Evolutionary conservation across 2,113 vertebrate genomes (phyloP).

Genomic region (Aythya baeri): DNA sequence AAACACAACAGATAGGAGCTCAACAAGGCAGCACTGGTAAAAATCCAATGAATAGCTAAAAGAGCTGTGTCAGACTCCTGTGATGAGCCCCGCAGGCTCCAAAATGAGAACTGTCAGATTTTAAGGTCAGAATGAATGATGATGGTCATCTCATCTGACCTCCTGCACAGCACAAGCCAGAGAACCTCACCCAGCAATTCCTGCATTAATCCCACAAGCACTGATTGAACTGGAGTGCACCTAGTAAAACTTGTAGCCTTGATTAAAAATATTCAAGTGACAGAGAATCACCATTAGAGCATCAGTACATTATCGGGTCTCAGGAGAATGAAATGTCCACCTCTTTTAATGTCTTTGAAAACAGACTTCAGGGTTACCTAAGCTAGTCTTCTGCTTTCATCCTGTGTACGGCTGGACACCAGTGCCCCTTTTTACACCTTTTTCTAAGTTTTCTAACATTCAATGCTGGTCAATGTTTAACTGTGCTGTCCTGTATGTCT

Average conservation of each 20-base stretch:
- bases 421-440: background rate
- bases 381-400: background rate
- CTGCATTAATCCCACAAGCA: background rate
- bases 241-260: background rate
- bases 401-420: background rate
- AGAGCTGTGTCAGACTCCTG: slow-evolving; percentile 41
- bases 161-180: background rate
- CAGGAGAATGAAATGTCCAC: background rate
- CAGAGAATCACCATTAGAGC: background rate
- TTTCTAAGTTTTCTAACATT: background rate
- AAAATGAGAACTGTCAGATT: slow-evolving; percentile 62
- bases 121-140: slow-evolving; percentile 52
- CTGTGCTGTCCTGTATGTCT: background rate
- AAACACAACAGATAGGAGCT: background rate
- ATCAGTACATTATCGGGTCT: background rate
- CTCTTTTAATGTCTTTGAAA: background rate
- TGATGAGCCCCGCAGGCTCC: background rate
- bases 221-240: background rate
- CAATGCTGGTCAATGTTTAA: background rate
- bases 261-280: background rate
- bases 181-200: background rate
- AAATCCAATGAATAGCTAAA: slow-evolving; percentile 33
- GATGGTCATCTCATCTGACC: background rate
- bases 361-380: background rate
- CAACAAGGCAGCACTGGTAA: background rate